Evolutionary conservation across 92 coral and sea anemone genomes (phyloP).

Genomic region (Desmophyllum pertusum): DNA sequence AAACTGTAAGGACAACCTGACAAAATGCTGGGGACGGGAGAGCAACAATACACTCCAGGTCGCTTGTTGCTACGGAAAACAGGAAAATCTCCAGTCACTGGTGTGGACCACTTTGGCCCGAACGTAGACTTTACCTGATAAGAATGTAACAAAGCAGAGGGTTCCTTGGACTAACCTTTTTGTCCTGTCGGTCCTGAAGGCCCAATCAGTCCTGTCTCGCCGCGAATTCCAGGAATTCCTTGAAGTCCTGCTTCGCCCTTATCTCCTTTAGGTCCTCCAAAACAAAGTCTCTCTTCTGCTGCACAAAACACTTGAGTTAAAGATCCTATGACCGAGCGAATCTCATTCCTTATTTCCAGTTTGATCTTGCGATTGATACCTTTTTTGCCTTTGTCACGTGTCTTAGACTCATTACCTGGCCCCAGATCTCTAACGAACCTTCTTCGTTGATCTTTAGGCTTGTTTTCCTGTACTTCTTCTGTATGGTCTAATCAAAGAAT

Average conservation of each 20-base stretch:
- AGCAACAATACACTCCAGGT: no score
- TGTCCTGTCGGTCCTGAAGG: conserved; percentile 46
- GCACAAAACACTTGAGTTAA: conserved; percentile 50
- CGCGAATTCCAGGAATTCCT: conserved; percentile 32
- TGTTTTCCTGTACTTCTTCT: neutral
- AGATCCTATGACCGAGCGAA: conserved; percentile 30
- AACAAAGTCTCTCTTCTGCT: conserved; percentile 45
- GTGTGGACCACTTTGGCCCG: no score
- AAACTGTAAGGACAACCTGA: no score
- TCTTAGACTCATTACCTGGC: neutral
- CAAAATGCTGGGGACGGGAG: no score
- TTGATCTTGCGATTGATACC: conserved; percentile 37
- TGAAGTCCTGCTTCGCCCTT: conserved; percentile 45
- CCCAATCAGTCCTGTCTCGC: conserved; percentile 19
- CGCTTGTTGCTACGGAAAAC: no score
- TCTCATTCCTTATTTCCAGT: conserved; percentile 42
- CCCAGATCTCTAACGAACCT: conserved; percentile 4
- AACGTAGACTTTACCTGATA: no score
- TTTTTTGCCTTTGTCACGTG: neutral
- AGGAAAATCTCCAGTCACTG: no score
- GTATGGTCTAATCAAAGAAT: no score
- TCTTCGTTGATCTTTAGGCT: neutral
- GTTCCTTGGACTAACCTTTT: neutral
- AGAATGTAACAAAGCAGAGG: neutral
- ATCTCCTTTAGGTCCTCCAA: conserved; percentile 60